Percentiles rank a stretch among this genome's conserved stretches.
These are phyloP conservation scores for Pluvialis apricaria DNA, from an alignment of 2,113 vertebrate genomes.

Conservation along the genomic window DNA sequence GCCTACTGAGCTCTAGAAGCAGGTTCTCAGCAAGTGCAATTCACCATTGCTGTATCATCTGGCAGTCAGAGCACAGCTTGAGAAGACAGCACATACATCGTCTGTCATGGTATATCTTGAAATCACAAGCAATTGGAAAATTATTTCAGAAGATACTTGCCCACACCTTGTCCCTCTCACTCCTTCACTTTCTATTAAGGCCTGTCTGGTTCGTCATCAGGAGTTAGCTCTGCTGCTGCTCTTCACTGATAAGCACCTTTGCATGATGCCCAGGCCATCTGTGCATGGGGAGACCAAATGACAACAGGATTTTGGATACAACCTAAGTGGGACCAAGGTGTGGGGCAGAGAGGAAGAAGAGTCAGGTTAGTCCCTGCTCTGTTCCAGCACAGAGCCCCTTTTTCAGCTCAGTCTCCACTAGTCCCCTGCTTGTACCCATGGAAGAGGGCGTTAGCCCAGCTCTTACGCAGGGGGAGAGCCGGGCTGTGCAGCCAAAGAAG, in stretches of 20 bases:
- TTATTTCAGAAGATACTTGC: neutral
- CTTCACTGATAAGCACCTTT: neutral
- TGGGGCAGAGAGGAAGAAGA: neutral
- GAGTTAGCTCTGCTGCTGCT: neutral
- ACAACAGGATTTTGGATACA: neutral
- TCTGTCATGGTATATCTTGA: neutral
- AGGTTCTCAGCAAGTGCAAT: neutral
- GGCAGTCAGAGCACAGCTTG: neutral
- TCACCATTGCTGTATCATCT: neutral
- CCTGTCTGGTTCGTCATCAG: neutral
- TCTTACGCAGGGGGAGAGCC: neutral
- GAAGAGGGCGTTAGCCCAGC: neutral
- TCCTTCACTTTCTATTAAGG: neutral
- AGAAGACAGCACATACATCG: neutral
- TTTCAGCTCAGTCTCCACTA: neutral
- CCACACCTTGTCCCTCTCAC: neutral
- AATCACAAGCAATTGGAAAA: neutral
- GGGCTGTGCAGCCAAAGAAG: neutral
- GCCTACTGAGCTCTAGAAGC: neutral
- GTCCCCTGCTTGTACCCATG: accelerated
- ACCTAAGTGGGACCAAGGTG: neutral
- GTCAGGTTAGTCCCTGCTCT: neutral
- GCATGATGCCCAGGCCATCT: neutral
- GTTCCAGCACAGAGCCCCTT: neutral
- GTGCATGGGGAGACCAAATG: neutral